Evolutionary conservation across 2,888 invertebrate genomes (phyloP), one percentile per base, ranked within the genome.

Genomic region (Eilema depressum): DNA sequence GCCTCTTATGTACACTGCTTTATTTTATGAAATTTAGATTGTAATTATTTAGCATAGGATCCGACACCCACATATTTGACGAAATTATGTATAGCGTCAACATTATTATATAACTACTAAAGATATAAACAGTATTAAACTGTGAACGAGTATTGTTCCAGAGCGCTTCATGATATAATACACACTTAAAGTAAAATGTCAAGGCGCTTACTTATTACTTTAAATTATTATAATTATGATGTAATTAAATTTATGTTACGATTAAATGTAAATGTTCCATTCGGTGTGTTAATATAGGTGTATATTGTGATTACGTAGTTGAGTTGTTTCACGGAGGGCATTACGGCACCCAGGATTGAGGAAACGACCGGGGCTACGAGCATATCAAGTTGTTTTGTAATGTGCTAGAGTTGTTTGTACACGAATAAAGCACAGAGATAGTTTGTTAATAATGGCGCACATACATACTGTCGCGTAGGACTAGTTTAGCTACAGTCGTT

Each of bases 361-460:
- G 74, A 69, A 74, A 75, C 70, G 82, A 82, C 79, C 82, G 78
- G 85, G 83, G 81, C 83, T 82, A 82, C 85, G 83, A 82, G 92
- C 93, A 94, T 94, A 94, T 93, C 93, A 92, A 88, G 85, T 88
- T 89, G 86, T 90, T 91, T 91, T 91, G 88, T 92, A 90, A 89
- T 88, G 88, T 89, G 89, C 88, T 91, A 92, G 88, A 83, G 81
- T 77, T 79, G 78, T 80, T 78, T 81, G 76, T 80, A 81, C 80
- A 78, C 83, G 82, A 83, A 86, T 84, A 73, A 85, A 68, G 71
- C 83, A 84, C 82, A 77, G 75, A 79, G 78, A 82, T 86, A 86
- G 81, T 89, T 88, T 86, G 88, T 90, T 89, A 85, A 89, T 89
- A 89, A 92, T 89, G 83, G 86, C 86, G 93, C 93, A 92, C 93